Base-by-base conservation (phyloP, 2,888 invertebrate species). In the Blastobasis lacticolella region DNA sequence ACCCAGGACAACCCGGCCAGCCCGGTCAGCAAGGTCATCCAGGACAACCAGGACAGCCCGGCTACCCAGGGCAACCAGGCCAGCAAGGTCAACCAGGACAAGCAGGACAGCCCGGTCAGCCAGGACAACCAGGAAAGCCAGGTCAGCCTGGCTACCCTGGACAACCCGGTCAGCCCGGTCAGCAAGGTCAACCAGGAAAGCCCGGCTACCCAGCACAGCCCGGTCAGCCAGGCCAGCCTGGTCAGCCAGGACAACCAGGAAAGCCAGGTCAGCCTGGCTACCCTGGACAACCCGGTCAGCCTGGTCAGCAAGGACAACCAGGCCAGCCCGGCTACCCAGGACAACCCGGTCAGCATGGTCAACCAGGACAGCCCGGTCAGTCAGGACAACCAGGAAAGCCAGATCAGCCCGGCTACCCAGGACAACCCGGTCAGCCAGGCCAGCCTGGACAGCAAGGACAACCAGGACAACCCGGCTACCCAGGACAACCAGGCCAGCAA, bases 101-200 rank as follows among this genome's bases (percentile, higher is more conserved):
- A 50, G 70, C 72, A 45, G 73, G 74, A 43, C 70, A 64, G 38
- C 84, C 81, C 48, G 60, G 55, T 6, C 47, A 49, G 6, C 72
- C 71, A 48, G 62, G 66, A 51, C 52, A 52, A 47, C 70, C 66
- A 42, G 67, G 57, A n/a, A 50, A 52, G 46, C 67, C 75, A 1
- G 68, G 62, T 6, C 10, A 54, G 4, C 90, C 62, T 87, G 70
- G 63, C 83, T 70, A 38, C 84, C 90, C 65, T 82, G 75, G 54
- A 86, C 73, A 48, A 0, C 70, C 66, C 0, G 60, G 69, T 23
- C 50, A 60, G 0, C 63, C 63, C 4, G 60, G 66, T 9, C 49
- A 56, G 4, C 61, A 66, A 5, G 42, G 47, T 8, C 10, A 49
- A 1, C 55, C 58, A 1, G 57, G 54, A 44, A 46, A 54, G 61